Conservation (phyloP, 2,888 invertebrate species). For the Linnaemya vulpina region DNA sequence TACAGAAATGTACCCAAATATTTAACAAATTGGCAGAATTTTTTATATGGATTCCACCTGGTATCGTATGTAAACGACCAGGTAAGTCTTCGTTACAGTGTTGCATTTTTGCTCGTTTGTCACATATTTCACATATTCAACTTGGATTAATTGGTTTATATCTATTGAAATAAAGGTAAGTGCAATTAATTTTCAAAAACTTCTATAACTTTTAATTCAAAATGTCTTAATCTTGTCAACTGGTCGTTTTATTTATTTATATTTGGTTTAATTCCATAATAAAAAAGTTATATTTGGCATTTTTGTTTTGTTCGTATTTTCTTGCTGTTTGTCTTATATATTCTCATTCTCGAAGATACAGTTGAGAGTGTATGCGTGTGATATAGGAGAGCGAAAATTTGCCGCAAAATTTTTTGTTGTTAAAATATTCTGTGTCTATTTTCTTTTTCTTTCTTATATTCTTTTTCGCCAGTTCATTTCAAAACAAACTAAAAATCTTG, state of each 20-base stretch:
- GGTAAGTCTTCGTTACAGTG: conserved; percentile 54
- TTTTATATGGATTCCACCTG: conserved; percentile 38
- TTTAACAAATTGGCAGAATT: conserved; percentile 8
- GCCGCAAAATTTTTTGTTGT: conserved; percentile 65
- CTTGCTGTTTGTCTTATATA: conserved; percentile 3
- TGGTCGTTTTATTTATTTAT: conserved; percentile 45
- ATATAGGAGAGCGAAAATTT: conserved; percentile 46
- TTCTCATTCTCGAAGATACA: not conserved
- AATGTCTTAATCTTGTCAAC: conserved; percentile 57
- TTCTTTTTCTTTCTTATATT: conserved; percentile 5
- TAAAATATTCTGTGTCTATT: conserved; percentile 52
- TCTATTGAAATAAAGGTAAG: conserved; percentile 44
- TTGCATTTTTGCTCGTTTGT: conserved; percentile 57
- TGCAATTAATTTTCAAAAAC: not conserved
- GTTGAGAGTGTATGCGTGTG: conserved; percentile 21
- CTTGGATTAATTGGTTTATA: conserved; percentile 37
- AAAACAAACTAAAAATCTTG: conserved; percentile 62
- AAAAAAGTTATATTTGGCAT: conserved; percentile 43
- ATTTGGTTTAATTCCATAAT: conserved; percentile 4
- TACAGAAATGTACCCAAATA: not conserved
- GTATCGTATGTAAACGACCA: conserved; percentile 55
- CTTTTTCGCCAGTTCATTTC: conserved; percentile 44
- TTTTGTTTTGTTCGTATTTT: conserved; percentile 65
- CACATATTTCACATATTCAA: not conserved
- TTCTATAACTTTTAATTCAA: not conserved